Base-by-base conservation (phyloP, 2,888 invertebrate genomes). In the Plutella xylostella region DNA sequence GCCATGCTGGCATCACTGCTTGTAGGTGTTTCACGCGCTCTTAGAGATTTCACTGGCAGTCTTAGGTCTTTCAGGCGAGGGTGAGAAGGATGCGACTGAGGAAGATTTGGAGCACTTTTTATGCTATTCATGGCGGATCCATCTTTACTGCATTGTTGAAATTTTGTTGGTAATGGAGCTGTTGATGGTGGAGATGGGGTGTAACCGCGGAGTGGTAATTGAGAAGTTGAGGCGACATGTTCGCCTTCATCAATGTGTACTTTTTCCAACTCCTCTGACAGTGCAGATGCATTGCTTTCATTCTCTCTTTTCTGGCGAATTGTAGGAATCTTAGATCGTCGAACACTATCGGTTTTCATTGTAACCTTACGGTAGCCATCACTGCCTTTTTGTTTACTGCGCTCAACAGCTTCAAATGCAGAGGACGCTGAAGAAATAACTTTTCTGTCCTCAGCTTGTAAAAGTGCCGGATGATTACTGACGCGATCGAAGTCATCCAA, bases 181-280 rank as follows among this genome's bases (percentile, higher is more conserved):
- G 93, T 93, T 48, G 93, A 92, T 46, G 93, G 93, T 40, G 93
- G 93, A 34, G 93, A 93, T 11, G 92, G 92, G 3, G 92, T 91
- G 54, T 91, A 92, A 30, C 91, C 90, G 22, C 92, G 86, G 40
- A 89, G 71, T 1, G 90, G 89, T 54, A 91, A 64, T 58, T 89
- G 88, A 43, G 88, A 87, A 43, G 85, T 84, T 19, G 88, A 86
- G 19, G 84, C 74, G 34, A 77, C 79, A 34, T 85, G 76, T 41
- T 84, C 80, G 48, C 86, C 86, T 57, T 85, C 86, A 52, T 87
- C 86, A 57, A 90, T 84, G 55, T 89, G 89, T 52, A 90, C 83
- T 58, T 89, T 88, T 65, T 89, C 87, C 48, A 88, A 66, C 55
- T 88, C 87, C 46, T 86, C 85, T 25, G 82, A 78, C 47, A 84